Base-by-base conservation (phyloP, 35 echinoderm and acorn worm genomes). In the Apostichopus parvimensis region DNA sequence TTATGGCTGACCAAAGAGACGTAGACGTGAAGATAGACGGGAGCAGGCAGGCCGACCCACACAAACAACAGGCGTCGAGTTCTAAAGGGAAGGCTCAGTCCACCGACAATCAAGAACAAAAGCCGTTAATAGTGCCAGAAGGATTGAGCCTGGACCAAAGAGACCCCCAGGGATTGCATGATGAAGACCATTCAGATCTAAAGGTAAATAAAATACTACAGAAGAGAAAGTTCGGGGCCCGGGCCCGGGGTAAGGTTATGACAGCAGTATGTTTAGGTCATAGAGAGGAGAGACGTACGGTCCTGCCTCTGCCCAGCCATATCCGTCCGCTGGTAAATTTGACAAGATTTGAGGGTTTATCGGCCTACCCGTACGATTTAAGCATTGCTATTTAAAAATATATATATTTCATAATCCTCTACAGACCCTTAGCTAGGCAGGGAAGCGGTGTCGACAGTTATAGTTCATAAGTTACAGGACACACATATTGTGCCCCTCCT, bases 111-210 rank as follows among this genome's bases (percentile, higher is more conserved):
- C 34, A 45, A 82, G 11, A 56, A 82, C 57, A 10, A 54, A 82
- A 82, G 79, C 26, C 34, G 57, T 53, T 82, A 2, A 17, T 82
- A 8, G 79, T 82, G 11, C 79, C 79, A n/a, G 79, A 82, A 34
- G 79, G 79, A 11, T 17, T 82, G 18, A 82, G 79, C 79, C 18
- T 82, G 11, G 79, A 34, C 11, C 24, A 82, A 25, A 45, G 79
- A 13, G 79, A 82, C n/a, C 79, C 79, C 10, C 79, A 82, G 52
- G 79, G 13, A 15, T 9, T 82, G 18, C 79, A 82, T 34, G 79
- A 12, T 34, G 79, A 82, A 53, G 79, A 82, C 54, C 26, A 34
- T 56, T 9, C 79, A 14, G 79, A 82, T 82, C 14, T 82, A 11
- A 82, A 82, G 79, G 79, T 82, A 45, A 80, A 14, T 45, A 45